Conservation (phyloP, 2,797 vertebrate genomes). For the Anniella stebbinsi region DNA sequence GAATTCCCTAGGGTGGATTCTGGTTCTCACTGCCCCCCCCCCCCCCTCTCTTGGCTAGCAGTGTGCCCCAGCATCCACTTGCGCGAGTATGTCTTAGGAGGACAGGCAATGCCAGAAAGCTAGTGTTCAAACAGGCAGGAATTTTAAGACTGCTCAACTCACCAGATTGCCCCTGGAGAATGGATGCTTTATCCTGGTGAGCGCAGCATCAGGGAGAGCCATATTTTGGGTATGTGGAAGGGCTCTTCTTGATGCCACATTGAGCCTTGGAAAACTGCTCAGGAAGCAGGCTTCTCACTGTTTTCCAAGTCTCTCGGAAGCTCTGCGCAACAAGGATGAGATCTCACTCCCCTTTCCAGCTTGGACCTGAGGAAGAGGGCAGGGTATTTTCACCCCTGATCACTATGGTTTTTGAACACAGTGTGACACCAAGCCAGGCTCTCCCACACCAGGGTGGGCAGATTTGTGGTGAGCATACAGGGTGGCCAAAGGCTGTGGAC, state of each 20-base stretch:
- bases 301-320: background rate
- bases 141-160: conserved; percentile 12
- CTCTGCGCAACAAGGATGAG: background rate
- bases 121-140: background rate
- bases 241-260: background rate
- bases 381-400: background rate
- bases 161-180: background rate
- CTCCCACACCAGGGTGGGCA: background rate
- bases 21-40: background rate
- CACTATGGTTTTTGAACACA: background rate
- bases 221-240: background rate
- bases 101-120: background rate
- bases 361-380: background rate
- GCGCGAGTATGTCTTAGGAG: background rate
- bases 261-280: background rate
- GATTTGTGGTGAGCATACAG: background rate
- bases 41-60: background rate
- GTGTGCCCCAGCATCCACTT: background rate
- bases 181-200: background rate
- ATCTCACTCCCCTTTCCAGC: background rate
- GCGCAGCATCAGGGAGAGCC: background rate
- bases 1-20: background rate
- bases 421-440: background rate
- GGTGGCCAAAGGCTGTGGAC: background rate
- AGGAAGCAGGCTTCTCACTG: background rate